Evolutionary conservation across 2,888 invertebrate species (phyloP), one percentile per base, ranked within the genome.

Genomic region (Atethmia centrago): DNA sequence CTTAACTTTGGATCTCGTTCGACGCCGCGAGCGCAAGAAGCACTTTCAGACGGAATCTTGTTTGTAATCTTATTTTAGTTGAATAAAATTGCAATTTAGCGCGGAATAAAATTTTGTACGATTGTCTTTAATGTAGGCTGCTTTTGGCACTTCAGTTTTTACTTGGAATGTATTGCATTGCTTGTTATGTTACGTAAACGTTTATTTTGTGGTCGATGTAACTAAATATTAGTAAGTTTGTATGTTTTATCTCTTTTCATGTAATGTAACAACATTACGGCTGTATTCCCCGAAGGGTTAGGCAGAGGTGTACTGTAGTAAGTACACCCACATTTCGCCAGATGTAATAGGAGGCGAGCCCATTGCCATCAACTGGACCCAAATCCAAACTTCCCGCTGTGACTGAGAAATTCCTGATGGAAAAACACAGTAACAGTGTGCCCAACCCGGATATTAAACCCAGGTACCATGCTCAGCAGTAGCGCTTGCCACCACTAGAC

Each of bases 71-170:
- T 87, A 87, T 85, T 84, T 80, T 80, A 82, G 75, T 82, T 74
- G 84, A 86, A 82, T 87, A 78, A 87, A 83, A 86, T 87, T 81
- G 77, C 79, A 70, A 83, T 87, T 85, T 84, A 72, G 69, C 74
- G 66, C 70, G 51, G 73, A 79, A 83, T 80, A 72, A 83, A 82
- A 83, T 78, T 75, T 77, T 83, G 76, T 78, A 73, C 71, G 71
- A 83, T 79, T 75, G 77, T 68, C 69, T 77, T 73, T 74, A 79
- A 79, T 85, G 79, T 67, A 28, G 64, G 79, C 72, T 68, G 71
- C 84, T 80, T 81, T 68, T 40, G 71, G 71, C 65, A 66, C 61
- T 76, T 80, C 16, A 58, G 65, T 40, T 71, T 81, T 69, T 59
- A 71, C 71, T 84, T 63, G 53, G 3, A 61, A 71, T 62, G 59